Conservation (phyloP, 2,888 invertebrate genomes). For the Selenia dentaria region DNA sequence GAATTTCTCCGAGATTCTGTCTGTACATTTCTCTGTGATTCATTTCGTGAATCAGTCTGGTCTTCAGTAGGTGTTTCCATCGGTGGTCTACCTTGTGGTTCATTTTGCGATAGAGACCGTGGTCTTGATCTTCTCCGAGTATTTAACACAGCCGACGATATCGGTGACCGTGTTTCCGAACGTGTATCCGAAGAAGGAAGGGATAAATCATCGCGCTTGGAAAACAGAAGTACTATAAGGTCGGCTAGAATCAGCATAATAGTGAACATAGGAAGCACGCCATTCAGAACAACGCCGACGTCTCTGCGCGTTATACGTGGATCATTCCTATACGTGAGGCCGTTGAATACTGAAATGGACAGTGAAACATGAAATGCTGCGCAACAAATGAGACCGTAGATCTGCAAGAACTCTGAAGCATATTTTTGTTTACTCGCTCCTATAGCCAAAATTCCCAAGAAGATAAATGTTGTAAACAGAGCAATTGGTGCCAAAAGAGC, state of each 20-base stretch:
- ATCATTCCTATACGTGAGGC: constrained; percentile 30
- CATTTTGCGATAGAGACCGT: not conserved
- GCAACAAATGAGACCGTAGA: constrained; percentile 56
- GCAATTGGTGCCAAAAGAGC: constrained; percentile 59
- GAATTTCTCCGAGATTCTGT: not conserved
- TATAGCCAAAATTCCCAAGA: constrained; percentile 50
- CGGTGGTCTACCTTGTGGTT: not conserved
- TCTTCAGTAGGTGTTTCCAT: not conserved
- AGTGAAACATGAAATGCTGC: constrained; percentile 46
- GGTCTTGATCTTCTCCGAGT: not conserved
- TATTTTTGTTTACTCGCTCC: constrained; percentile 34
- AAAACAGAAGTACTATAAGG: constrained; percentile 52
- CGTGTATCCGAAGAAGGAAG: not conserved
- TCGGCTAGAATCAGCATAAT: constrained; percentile 57
- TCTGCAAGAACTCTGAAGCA: constrained; percentile 56
- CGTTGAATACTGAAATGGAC: constrained; percentile 51
- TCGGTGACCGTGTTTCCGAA: not conserved
- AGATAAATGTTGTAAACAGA: constrained; percentile 56
- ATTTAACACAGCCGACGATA: not conserved
- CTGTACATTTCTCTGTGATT: not conserved
- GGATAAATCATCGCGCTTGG: constrained; percentile 38
- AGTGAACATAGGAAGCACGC: constrained; percentile 60
- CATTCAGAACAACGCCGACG: constrained; percentile 54
- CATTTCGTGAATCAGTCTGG: not conserved
- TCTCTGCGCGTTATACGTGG: constrained; percentile 22